Evolutionary conservation across 2,113 vertebrate genomes (phyloP).

Genomic region (Microcebus lehilahytsara): DNA sequence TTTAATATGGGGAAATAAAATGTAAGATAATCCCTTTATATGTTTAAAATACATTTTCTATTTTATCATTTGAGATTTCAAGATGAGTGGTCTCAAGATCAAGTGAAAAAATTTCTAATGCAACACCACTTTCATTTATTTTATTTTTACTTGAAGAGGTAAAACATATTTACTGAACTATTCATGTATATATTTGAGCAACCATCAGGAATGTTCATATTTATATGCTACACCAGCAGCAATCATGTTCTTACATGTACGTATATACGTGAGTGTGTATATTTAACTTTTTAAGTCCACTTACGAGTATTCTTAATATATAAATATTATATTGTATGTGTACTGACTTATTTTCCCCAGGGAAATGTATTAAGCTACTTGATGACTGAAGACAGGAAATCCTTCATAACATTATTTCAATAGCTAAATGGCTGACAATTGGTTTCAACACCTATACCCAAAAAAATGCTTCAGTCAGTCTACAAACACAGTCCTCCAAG

Average conservation of each 20-base stretch:
- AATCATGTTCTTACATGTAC: background rate
- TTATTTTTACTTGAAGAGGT: background rate
- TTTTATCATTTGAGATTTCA: constrained; percentile 8
- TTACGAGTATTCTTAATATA: background rate
- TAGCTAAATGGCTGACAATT: background rate
- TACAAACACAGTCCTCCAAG: background rate
- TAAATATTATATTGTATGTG: background rate
- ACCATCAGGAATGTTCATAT: background rate
- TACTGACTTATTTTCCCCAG: background rate
- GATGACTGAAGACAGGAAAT: background rate
- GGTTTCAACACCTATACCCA: background rate
- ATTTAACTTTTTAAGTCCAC: background rate
- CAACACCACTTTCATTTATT: background rate
- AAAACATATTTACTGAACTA: background rate
- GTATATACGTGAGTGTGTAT: background rate
- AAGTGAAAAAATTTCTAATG: constrained; percentile 18
- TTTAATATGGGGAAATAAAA: background rate
- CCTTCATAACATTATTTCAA: background rate
- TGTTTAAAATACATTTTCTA: constrained; percentile 9
- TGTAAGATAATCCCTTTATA: background rate
- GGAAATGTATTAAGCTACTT: background rate
- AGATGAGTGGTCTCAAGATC: background rate
- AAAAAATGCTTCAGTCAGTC: background rate
- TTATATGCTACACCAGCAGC: background rate
- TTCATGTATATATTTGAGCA: background rate